phyloP scores from a whole-genome alignment of 2,113 vertebrate species.

The Spilogale gracilis region DNA sequence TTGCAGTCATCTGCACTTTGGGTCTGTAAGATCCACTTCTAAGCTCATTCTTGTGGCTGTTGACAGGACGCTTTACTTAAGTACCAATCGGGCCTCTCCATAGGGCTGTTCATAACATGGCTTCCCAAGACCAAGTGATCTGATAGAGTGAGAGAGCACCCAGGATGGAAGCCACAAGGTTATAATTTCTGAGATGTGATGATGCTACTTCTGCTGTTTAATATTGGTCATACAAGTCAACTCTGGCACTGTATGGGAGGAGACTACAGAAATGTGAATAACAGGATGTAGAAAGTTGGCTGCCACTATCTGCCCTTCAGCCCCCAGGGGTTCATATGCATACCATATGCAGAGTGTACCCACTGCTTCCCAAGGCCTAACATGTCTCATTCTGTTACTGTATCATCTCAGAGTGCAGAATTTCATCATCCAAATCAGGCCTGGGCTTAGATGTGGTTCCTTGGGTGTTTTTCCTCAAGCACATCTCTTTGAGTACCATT shows the following conservation, averaged over 20 bases:
- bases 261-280: not conserved
- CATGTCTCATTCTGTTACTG: not conserved
- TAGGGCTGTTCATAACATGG: not conserved
- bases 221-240: not conserved
- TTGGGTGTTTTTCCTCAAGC: not conserved
- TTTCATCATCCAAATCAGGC: not conserved
- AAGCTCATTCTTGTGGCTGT: not conserved
- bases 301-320: not conserved
- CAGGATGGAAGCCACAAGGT: not conserved
- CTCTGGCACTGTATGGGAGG: not conserved
- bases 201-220: not conserved
- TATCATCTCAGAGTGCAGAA: not conserved
- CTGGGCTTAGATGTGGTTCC: not conserved
- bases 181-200: not conserved
- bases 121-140: not conserved
- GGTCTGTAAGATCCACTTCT: not conserved
- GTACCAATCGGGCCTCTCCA: not conserved
- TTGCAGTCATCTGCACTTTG: not conserved
- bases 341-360: not conserved
- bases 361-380: not conserved
- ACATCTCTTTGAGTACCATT: not conserved
- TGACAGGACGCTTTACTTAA: not conserved
- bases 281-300: not conserved
- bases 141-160: not conserved
- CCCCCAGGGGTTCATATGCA: not conserved